phyloP scores from a whole-genome alignment of 2,797 vertebrate genomes.

The Xiphorhynchus erythropygius region DNA sequence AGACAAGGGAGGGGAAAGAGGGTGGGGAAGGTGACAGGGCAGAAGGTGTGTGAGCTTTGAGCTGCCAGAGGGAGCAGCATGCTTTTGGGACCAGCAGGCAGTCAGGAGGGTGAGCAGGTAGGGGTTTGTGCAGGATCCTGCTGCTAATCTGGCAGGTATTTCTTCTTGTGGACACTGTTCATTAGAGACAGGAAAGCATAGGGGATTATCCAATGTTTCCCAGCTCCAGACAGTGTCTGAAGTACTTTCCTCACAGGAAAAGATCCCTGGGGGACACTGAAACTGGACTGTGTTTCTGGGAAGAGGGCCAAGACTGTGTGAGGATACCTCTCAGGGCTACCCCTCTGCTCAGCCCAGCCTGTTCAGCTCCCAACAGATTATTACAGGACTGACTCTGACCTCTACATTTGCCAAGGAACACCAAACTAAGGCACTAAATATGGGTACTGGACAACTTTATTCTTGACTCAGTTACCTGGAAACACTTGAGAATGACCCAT shows the following conservation, averaged over 20 bases:
- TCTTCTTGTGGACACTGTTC: neutral
- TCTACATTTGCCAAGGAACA: neutral
- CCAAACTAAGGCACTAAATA: neutral
- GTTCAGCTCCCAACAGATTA: neutral
- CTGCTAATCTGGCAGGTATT: neutral
- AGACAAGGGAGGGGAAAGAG: neutral
- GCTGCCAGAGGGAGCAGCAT: neutral
- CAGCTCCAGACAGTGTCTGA: neutral
- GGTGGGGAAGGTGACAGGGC: neutral
- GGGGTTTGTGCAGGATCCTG: neutral
- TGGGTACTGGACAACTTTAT: neutral
- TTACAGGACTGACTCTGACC: neutral
- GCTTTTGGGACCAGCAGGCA: neutral
- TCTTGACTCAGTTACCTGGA: neutral
- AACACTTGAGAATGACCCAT: neutral
- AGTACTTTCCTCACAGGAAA: neutral
- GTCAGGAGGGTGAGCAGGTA: neutral
- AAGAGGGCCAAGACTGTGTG: neutral
- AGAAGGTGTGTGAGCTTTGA: neutral
- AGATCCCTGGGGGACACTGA: neutral
- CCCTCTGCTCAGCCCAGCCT: rapidly evolving
- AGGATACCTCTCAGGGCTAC: neutral
- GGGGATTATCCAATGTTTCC: neutral
- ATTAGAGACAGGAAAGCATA: neutral
- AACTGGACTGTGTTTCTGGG: neutral